Percentiles rank a stretch among this genome's conserved stretches.
Evolutionary conservation across 2,797 vertebrate species (phyloP).

Genomic region (Enteromius treurensis): DNA sequence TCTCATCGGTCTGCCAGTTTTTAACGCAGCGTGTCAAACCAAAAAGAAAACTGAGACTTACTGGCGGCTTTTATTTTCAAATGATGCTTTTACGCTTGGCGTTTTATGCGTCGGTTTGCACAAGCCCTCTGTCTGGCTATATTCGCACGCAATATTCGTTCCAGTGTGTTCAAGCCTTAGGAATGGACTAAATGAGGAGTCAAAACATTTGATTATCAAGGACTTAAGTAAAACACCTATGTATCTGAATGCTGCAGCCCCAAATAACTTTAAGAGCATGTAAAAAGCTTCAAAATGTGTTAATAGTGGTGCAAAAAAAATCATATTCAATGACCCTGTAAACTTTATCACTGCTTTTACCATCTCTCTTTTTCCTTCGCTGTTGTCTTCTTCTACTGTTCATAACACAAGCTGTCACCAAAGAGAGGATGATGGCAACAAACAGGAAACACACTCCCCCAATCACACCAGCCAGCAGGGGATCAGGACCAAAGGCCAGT

Average conservation of each 20-base stretch:
- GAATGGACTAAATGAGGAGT: not conserved
- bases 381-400: conserved; percentile 77
- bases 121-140: too few relatives aligned
- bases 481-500: conserved; percentile 86
- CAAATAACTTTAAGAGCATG: not conserved
- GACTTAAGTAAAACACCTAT: not conserved
- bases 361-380: conserved; percentile 77
- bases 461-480: conserved; percentile 89
- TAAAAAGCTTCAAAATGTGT: not conserved
- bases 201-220: not conserved
- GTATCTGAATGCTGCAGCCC: not conserved
- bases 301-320: not conserved
- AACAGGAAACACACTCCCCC: conserved; percentile 92
- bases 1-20: too few relatives aligned
- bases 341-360: conserved; percentile 59
- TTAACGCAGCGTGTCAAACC: too few relatives aligned
- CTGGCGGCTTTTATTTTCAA: too few relatives aligned
- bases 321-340: not conserved
- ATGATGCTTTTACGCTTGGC: too few relatives aligned
- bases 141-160: too few relatives aligned
- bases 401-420: conserved; percentile 88
- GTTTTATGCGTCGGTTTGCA: too few relatives aligned
- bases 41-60: too few relatives aligned
- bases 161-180: too few relatives aligned
- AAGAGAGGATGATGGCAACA: conserved; percentile 86